Conservation (phyloP, 2,888 invertebrate genomes). For the Netelia inedita region DNA sequence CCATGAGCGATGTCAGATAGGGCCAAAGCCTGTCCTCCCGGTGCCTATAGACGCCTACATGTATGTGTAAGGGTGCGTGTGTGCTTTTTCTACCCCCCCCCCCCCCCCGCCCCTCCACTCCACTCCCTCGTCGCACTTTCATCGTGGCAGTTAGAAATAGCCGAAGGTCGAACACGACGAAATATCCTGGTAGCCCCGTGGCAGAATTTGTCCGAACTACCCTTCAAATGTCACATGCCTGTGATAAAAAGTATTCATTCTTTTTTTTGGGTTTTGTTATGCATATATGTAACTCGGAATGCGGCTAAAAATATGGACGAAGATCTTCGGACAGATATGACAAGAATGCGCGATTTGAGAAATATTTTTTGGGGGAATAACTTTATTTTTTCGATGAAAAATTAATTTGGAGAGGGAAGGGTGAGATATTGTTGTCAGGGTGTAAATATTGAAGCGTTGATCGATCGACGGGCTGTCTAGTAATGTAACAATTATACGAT, state of each 20-base stretch:
- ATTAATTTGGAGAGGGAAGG: background rate
- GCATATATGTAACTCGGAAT: constrained; percentile 30
- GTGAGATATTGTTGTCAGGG: background rate
- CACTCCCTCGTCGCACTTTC: constrained; percentile 13
- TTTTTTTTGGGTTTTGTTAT: constrained; percentile 31
- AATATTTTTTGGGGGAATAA: background rate
- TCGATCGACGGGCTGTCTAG: no score
- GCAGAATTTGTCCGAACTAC: constrained; percentile 56
- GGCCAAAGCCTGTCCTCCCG: constrained; percentile 74
- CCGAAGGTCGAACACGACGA: constrained; percentile 52
- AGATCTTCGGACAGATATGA: no score
- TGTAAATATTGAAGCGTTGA: background rate
- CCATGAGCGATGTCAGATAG: constrained; percentile 84
- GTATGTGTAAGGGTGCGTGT: background rate
- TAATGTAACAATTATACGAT: background rate
- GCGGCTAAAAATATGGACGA: background rate
- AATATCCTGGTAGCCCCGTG: constrained; percentile 58
- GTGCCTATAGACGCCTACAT: constrained; percentile 17
- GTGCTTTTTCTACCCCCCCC: constrained; percentile 51
- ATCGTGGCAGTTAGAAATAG: constrained; percentile 54
- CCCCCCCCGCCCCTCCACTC: constrained; percentile 50
- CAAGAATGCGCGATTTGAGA: background rate
- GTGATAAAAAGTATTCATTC: constrained; percentile 43
- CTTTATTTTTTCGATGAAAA: background rate
- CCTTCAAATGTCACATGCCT: constrained; percentile 61